Base-by-base conservation (phyloP, 2,888 invertebrate species). In the Ophraella communa region DNA sequence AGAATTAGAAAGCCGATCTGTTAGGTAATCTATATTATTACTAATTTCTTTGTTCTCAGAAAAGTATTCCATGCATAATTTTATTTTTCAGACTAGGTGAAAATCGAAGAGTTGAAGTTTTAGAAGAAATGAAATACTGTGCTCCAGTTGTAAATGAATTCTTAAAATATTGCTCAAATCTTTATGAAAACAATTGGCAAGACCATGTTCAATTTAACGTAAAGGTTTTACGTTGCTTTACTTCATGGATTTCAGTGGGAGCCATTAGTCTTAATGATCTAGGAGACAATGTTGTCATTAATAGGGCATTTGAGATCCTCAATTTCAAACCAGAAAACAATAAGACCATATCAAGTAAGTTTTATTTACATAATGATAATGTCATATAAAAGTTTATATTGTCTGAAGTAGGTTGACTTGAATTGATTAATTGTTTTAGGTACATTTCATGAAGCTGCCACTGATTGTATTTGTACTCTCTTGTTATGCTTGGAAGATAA, bases 241-340 rank as follows among this genome's bases (percentile, higher is more conserved):
- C 93, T 0, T 94, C 96, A 7, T 98, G 97, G 96, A 88, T 96
- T 72, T 89, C 90, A 60, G 89, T 96, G 10, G 90, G 90, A 74
- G 93, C 92, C 11, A 88, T 96, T 70, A 88, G 91, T 33, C 86
- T 95, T 58, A 85, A 89, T 59, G 88, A 89, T 66, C 85, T 95
- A 54, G 86, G 90, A 0, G 89, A 91, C 68, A 92, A 90, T 82
- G 85, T 89, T 1, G 87, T 94, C 0, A 86, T 93, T 55, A 87
- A 88, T 44, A 88, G 90, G 79, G 88, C 91, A 61, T 90, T 94
- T 78, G 88, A 89, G 78, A 84, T 91, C 63, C 82, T 92, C 58
- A 75, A 74, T 66, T 74, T 73, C 61, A 77, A 77, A 64, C 72
- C 74, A 3, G 73, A 80, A 51, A 76, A 74, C 44, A 78, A 79